A percentile compares a stretch with the other conserved stretches of the same genome.
These are phyloP conservation scores for Alloscopus bannaensis DNA, from an alignment of 2,888 invertebrate species.

Conservation along the genomic window DNA sequence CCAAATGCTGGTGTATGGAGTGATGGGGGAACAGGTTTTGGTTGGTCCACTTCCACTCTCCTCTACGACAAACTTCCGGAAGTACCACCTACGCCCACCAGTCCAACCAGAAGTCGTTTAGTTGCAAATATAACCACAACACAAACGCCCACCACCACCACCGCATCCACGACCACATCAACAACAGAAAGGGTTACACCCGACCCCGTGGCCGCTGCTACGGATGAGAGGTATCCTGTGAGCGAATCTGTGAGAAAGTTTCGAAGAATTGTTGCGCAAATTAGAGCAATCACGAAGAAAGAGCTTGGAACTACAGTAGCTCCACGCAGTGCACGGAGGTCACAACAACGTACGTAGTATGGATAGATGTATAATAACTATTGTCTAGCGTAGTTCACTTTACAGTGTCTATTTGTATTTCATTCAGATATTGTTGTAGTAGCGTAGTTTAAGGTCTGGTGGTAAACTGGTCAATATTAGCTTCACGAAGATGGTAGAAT, in stretches of 20 bases:
- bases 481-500: no score
- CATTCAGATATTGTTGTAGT: no score
- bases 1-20: conserved; percentile 33
- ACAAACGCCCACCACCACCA: not conserved
- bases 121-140: conserved; percentile 10
- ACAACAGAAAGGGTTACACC: conserved; percentile 4
- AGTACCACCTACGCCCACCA: conserved; percentile 8
- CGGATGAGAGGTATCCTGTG: conserved; percentile 39
- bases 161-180: not conserved
- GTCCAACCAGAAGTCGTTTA: conserved; percentile 26
- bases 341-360: no score
- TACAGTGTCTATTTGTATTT: no score
- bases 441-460: no score
- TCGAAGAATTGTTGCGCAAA: conserved; percentile 53
- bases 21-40: conserved; percentile 26
- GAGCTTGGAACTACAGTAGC: conserved; percentile 35
- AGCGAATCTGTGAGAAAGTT: conserved; percentile 55
- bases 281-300: conserved; percentile 58
- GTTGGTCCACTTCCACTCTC: conserved; percentile 30
- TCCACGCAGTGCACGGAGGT: not conserved
- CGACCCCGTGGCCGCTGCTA: conserved; percentile 25
- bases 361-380: no score
- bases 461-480: no score
- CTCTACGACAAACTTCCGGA: conserved; percentile 25
- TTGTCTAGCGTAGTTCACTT: no score